A percentile compares a stretch with the other conserved stretches of the same genome.
Evolutionary conservation across 2,113 vertebrate genomes (phyloP).

Genomic region (Nanorana parkeri): DNA sequence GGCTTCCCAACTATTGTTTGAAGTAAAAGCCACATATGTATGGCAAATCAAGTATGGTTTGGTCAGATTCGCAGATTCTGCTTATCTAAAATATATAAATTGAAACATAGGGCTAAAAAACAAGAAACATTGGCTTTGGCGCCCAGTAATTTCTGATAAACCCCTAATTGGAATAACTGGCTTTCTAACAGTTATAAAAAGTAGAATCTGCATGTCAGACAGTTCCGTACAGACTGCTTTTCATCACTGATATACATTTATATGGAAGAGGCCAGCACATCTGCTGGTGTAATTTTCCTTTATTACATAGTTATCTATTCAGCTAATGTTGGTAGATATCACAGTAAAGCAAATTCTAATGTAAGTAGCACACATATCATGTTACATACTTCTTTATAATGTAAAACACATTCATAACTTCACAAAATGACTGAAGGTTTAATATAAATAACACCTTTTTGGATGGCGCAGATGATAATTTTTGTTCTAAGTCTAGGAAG

Average conservation of each 20-base stretch:
- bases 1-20: too few species aligned
- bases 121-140: not conserved
- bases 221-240: not conserved
- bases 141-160: conserved; percentile 20
- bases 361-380: conserved; percentile 39
- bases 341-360: conserved; percentile 13
- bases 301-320: conserved; percentile 20
- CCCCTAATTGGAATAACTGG: not conserved
- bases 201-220: conserved; percentile 1
- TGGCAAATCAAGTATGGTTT: too few species aligned
- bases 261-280: conserved; percentile 12
- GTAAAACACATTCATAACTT: conserved; percentile 19
- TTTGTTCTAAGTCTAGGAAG: not conserved
- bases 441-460: conserved; percentile 42
- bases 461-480: not conserved
- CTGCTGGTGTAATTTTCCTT: conserved; percentile 35
- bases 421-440: conserved; percentile 13
- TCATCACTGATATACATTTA: conserved; percentile 28
- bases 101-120: not conserved
- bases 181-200: conserved; percentile 11
- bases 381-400: conserved; percentile 24
- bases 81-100: not conserved
- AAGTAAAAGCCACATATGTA: too few species aligned
- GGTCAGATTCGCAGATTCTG: not conserved
- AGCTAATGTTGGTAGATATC: conserved; percentile 29